Conservation (phyloP, 2,797 vertebrate species). For the Propithecus deckenii region DNA sequence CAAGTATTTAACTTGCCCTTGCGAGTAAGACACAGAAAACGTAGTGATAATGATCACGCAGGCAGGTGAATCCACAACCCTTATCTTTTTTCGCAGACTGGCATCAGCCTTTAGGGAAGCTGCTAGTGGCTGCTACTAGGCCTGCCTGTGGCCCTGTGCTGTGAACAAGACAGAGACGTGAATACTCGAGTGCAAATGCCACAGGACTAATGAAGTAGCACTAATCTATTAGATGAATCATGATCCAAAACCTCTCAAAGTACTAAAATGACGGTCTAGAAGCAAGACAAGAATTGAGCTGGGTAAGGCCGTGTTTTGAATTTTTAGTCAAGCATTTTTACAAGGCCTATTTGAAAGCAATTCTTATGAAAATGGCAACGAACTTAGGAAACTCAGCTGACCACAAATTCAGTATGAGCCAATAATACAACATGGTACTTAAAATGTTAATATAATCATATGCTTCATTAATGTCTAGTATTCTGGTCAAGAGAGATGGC, state of each 20-base stretch:
- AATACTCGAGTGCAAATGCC: neutral
- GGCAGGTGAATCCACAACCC: neutral
- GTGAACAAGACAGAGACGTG: neutral
- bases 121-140: neutral
- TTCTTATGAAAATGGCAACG: neutral
- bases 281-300: neutral
- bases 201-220: neutral
- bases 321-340: neutral
- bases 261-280: neutral
- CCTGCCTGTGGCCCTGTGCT: neutral
- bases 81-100: neutral
- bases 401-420: neutral
- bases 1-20: neutral
- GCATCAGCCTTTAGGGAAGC: neutral
- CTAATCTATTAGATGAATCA: neutral
- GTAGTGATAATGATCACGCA: neutral
- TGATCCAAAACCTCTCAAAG: neutral
- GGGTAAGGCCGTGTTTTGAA: neutral
- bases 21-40: neutral
- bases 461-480: neutral
- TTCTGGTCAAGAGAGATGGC: neutral
- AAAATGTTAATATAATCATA: neutral
- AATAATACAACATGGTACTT: neutral
- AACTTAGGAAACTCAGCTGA: neutral
- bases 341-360: neutral